phyloP scores from a whole-genome alignment of 2,797 vertebrate genomes.

The Rhabdophis nuchalis region DNA sequence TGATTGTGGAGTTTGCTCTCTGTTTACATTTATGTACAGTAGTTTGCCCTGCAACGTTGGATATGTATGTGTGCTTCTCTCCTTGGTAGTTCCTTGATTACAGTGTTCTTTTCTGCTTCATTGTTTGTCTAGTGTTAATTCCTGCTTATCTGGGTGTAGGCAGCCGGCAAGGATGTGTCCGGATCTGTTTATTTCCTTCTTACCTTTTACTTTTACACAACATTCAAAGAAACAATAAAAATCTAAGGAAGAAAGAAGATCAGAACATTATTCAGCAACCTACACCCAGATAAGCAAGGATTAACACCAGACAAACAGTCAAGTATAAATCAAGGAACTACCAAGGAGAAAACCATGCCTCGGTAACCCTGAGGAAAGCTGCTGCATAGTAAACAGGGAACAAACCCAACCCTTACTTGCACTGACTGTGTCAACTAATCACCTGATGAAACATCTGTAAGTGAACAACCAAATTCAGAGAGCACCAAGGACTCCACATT shows the following conservation, averaged over 20 bases:
- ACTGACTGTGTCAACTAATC: neutral
- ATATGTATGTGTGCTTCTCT: neutral
- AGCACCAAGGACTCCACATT: neutral
- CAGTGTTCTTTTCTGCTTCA: neutral
- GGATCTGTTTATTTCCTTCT: neutral
- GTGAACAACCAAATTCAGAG: neutral
- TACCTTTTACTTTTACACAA: neutral
- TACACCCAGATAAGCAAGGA: neutral
- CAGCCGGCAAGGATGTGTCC: neutral
- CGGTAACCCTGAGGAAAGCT: neutral
- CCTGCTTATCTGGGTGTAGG: neutral
- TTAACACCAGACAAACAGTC: neutral
- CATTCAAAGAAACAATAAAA: neutral
- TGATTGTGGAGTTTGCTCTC: neutral
- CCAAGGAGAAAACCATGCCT: neutral
- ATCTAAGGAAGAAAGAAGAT: neutral
- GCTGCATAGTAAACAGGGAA: neutral
- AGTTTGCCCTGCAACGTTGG: neutral
- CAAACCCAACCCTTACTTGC: neutral
- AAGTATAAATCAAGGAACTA: neutral
- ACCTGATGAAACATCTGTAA: neutral
- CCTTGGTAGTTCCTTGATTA: neutral
- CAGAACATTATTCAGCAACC: neutral
- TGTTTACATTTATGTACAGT: neutral
- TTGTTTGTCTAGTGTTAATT: neutral